phyloP scores from a whole-genome alignment of 2,113 vertebrate genomes.

The Patagioenas fasciata region DNA sequence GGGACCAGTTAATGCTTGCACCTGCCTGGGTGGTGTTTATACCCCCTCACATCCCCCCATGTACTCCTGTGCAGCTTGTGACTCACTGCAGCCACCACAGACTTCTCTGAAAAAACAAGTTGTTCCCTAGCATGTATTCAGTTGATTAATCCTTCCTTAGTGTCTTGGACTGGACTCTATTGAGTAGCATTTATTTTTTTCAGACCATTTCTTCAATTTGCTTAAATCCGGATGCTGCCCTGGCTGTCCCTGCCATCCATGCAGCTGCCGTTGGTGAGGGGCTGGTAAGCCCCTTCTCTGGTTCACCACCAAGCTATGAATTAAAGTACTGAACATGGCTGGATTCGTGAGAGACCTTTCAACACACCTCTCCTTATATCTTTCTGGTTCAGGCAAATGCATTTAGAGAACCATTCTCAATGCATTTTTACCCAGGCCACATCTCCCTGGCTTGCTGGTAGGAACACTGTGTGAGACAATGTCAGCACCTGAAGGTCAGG shows the following conservation, averaged over 20 bases:
- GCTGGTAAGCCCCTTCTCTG: not conserved
- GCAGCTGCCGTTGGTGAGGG: fast-evolving
- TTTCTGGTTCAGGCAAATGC: not conserved
- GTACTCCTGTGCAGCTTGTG: not conserved
- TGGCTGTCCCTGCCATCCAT: not conserved
- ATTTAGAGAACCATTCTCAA: not conserved
- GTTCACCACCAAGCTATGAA: not conserved
- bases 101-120: not conserved
- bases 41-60: not conserved
- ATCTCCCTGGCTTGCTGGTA: not conserved
- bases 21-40: not conserved
- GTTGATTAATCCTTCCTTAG: not conserved
- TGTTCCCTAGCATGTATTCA: not conserved
- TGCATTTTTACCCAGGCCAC: not conserved
- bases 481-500: not conserved
- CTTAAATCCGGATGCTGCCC: fast-evolving
- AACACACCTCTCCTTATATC: not conserved
- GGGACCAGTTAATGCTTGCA: not conserved
- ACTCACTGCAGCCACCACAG: not conserved
- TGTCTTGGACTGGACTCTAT: not conserved
- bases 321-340: not conserved
- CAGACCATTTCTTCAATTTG: not conserved
- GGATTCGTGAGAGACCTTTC: not conserved
- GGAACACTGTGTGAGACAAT: fast-evolving
- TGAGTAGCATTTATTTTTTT: not conserved